Evolutionary conservation across 2,888 invertebrate species (phyloP), one percentile per base, ranked within the genome.

Genomic region (Scotopteryx bipunctaria): DNA sequence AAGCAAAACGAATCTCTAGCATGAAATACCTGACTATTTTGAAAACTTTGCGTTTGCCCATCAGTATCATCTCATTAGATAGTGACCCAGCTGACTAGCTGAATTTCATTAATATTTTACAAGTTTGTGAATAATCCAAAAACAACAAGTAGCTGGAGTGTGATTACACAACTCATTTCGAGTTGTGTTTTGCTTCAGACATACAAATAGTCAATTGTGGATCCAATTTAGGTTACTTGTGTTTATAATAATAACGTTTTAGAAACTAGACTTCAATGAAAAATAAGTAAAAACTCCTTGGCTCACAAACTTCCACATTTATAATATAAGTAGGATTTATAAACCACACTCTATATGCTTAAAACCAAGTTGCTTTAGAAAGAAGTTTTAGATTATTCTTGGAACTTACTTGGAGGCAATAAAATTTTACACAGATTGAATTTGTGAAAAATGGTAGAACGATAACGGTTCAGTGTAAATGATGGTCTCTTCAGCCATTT

Each of bases 401-500:
- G 17, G 5, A 27, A n/a, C n/a, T n/a, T n/a, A n/a, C n/a, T n/a
- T n/a, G n/a, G n/a, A 31, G 21, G 40, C 9, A 31, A 41, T 29
- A 23, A 40, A 31, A 31, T 51, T 45, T 29, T 25, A 11, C 21
- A 17, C 16, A 35, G 14, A 36, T 41, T 32, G 40, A 32, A 31
- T 41, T 44, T 44, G 21, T 43, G 38, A 48, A 48, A 48, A 40
- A 48, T 54, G 6, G 11, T n/a, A 40, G 17, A 23, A 5, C 14
- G 14, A 37, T 45, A 40, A 33, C 16, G 9, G 31, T 36, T 45
- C 29, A 36, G 41, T 14, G 11, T 21, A 41, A 41, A 21, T 16
- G 17, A 36, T 36, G 25, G 31, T 14, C 25, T 33, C n/a, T 3
- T 35, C 25, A 45, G 29, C 40, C 40, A 51, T n/a, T 44, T 44